A percentile compares a stretch with the other conserved stretches of the same genome.
These are phyloP conservation scores for Elgaria multicarinata DNA, from an alignment of 2,113 vertebrate genomes.

Conservation along the genomic window DNA sequence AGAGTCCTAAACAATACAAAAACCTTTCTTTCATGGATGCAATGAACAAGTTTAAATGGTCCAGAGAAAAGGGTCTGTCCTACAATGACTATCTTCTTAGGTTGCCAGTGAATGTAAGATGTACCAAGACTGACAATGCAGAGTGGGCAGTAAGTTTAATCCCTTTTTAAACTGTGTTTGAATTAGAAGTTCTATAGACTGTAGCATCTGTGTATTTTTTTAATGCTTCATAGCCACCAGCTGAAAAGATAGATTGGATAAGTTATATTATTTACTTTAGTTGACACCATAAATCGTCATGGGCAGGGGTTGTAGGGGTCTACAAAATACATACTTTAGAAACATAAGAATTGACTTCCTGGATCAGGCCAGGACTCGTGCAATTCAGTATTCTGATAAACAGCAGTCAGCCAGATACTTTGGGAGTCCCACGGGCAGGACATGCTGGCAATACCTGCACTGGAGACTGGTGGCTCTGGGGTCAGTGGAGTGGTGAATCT, in stretches of 20 bases:
- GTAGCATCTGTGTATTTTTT: not conserved
- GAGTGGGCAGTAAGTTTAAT: constrained; percentile 86
- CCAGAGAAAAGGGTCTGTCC: constrained; percentile 80
- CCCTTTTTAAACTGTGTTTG: not conserved
- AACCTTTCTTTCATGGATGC: constrained; percentile 89
- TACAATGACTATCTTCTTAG: constrained; percentile 86
- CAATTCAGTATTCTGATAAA: not conserved
- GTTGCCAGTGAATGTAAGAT: constrained; percentile 85
- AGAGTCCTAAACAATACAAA: constrained; percentile 89
- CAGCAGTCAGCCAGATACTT: not conserved
- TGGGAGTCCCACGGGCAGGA: not conserved
- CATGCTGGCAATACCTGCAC: not conserved
- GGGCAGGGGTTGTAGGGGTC: not conserved
- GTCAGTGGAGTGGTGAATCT: too few relatives aligned
- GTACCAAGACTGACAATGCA: constrained; percentile 84
- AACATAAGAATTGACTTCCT: not conserved
- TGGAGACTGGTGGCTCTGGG: too few relatives aligned
- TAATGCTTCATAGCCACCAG: not conserved
- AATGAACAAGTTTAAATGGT: constrained; percentile 91
- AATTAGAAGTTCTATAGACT: not conserved
- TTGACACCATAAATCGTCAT: not conserved
- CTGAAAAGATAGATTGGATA: not conserved
- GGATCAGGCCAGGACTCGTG: not conserved
- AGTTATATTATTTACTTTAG: not conserved
- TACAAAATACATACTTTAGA: not conserved